Percentiles rank a stretch among this genome's conserved stretches.
Conservation (phyloP, 2,113 vertebrate genomes). For the Xiphophorus couchianus region DNA sequence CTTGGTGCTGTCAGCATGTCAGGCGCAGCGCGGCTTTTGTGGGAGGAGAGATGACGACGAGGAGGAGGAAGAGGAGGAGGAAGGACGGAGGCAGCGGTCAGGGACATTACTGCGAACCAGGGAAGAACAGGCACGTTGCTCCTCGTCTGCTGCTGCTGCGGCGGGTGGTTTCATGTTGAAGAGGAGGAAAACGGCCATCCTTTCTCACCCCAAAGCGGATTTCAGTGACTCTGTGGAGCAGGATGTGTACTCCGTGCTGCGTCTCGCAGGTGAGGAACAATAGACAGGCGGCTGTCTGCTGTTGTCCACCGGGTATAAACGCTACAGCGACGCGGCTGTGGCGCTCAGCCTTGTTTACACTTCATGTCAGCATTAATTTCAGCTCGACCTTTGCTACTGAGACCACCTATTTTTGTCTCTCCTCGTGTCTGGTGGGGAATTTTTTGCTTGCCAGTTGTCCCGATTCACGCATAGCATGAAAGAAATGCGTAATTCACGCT, state of each 20-base stretch:
- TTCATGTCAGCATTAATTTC: neutral
- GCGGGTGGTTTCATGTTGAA: constrained; percentile 29
- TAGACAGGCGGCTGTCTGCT: neutral
- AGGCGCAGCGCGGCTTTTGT: neutral
- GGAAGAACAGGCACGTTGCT: constrained; percentile 26
- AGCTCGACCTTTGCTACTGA: neutral
- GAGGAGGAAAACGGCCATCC: constrained; percentile 26
- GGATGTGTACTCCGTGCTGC: constrained; percentile 77
- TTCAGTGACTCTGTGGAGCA: neutral
- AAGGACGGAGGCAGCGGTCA: neutral
- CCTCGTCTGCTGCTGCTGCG: constrained; percentile 3
- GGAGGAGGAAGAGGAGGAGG: neutral
- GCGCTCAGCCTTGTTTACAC: constrained; percentile 16
- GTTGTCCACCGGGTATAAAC: neutral
- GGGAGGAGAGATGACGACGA: constrained; percentile 35
- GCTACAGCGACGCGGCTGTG: neutral
- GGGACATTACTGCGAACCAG: neutral
- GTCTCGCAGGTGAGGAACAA: constrained; percentile 78
- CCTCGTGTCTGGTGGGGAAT: neutral
- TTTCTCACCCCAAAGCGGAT: constrained; percentile 10
- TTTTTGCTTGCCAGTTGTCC: neutral
- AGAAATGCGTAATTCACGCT: too few relatives aligned
- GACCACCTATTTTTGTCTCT: neutral
- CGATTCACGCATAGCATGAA: neutral
- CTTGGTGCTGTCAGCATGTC: neutral